Evolutionary conservation across 2,113 vertebrate genomes (phyloP).

Genomic region (Ibidorhyncha struthersii): DNA sequence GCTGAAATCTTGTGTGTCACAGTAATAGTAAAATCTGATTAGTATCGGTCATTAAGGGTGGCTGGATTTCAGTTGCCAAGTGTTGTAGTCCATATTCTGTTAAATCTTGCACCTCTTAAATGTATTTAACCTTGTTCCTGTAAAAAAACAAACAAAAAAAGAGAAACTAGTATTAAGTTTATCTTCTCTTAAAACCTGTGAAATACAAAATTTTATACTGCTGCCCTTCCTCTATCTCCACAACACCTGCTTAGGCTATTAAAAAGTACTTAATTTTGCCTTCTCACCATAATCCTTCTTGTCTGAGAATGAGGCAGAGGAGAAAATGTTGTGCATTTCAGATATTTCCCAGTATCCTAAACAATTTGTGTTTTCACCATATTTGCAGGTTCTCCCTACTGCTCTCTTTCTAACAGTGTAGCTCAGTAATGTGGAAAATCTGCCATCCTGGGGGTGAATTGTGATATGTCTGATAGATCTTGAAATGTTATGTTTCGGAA

Average conservation of each 20-base stretch:
- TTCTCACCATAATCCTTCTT: conserved; percentile 23
- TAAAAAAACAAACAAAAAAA: neutral
- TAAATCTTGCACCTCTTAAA: neutral
- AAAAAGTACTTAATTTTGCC: neutral
- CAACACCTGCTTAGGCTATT: neutral
- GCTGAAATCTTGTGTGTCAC: conserved; percentile 6
- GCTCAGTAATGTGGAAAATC: neutral
- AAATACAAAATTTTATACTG: neutral
- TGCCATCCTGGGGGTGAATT: neutral
- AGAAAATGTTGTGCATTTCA: neutral
- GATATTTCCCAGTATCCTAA: conserved; percentile 10
- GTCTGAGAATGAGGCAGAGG: neutral
- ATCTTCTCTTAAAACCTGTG: neutral
- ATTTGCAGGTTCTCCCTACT: neutral
- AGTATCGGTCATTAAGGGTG: conserved; percentile 13
- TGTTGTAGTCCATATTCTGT: neutral
- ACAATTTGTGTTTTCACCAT: conserved; percentile 19
- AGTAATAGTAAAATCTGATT: conserved; percentile 55
- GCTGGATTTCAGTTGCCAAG: conserved; percentile 28
- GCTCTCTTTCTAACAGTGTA: neutral
- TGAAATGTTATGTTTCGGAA: neutral
- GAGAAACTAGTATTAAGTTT: neutral
- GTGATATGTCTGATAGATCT: neutral
- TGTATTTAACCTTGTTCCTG: neutral
- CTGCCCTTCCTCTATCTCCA: neutral